These are phyloP conservation scores for Meles meles DNA, from an alignment of 2,113 vertebrate genomes.

Conservation along the genomic window DNA sequence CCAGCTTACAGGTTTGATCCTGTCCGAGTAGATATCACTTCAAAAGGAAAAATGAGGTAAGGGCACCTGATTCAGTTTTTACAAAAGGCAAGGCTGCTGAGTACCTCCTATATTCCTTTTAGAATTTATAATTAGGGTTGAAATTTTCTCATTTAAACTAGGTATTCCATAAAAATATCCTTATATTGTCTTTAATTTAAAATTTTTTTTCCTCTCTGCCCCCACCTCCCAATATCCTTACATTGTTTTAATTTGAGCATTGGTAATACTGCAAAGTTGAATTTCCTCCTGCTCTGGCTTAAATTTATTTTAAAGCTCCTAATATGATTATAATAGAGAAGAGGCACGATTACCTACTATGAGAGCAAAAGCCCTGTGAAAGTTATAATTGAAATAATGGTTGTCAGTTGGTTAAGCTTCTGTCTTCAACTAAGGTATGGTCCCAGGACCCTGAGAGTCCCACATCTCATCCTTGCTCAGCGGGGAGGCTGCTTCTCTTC, in stretches of 20 bases:
- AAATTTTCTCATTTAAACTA: slow-evolving; percentile 5
- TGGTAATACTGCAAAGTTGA: slow-evolving; percentile 6
- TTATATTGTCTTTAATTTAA: not conserved
- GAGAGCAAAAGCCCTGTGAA: not conserved
- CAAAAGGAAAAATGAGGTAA: slow-evolving; percentile 99
- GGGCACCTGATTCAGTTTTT: slow-evolving; percentile 40
- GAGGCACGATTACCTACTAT: not conserved
- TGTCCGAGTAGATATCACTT: slow-evolving; percentile 97
- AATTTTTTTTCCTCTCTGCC: not conserved
- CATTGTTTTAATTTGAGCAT: not conserved
- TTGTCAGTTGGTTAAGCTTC: not conserved
- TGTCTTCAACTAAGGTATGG: not conserved
- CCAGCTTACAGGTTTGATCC: slow-evolving; percentile 95
- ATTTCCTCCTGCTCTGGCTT: not conserved
- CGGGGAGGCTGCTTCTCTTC: too few species aligned
- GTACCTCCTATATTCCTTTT: not conserved
- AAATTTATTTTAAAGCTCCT: slow-evolving; percentile 25
- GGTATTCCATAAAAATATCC: not conserved
- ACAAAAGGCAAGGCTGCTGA: not conserved
- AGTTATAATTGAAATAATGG: not conserved
- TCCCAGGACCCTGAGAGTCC: not conserved
- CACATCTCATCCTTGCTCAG: too few species aligned
- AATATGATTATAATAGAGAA: not conserved
- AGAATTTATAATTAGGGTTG: not conserved
- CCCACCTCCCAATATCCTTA: not conserved